Evolutionary conservation across 2,797 vertebrate genomes (phyloP).

Genomic region (Neomorphus geoffroyi): DNA sequence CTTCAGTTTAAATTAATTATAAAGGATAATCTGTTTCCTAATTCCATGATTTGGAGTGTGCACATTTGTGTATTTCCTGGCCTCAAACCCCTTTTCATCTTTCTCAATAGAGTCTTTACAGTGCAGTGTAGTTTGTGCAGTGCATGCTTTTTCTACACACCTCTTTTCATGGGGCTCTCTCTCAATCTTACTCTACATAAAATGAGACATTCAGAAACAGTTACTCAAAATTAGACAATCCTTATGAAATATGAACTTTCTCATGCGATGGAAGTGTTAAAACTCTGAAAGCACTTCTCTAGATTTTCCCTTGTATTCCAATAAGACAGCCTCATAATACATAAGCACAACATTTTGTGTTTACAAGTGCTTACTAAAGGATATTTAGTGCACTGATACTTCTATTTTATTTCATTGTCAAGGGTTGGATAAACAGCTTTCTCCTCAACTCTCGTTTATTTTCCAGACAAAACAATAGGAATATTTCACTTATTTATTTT

Average conservation of each 20-base stretch:
- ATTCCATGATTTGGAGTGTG: neutral
- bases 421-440: neutral
- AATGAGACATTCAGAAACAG: neutral
- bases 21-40: neutral
- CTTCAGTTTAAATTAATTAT: neutral
- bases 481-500: neutral
- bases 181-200: neutral
- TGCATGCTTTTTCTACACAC: neutral
- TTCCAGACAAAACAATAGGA: neutral
- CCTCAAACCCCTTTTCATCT: neutral
- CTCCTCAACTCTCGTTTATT: neutral
- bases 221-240: neutral
- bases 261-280: neutral
- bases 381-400: neutral
- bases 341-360: neutral
- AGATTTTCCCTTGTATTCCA: neutral
- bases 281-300: neutral
- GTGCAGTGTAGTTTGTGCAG: neutral
- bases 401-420: neutral
- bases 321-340: neutral
- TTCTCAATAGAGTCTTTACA: neutral
- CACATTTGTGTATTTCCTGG: neutral
- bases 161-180: neutral
- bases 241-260: neutral
- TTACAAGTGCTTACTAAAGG: neutral